Percentiles rank a stretch among this genome's conserved stretches.
Conservation (phyloP, 2,888 invertebrate species). For the Drosophila melanosoma region DNA sequence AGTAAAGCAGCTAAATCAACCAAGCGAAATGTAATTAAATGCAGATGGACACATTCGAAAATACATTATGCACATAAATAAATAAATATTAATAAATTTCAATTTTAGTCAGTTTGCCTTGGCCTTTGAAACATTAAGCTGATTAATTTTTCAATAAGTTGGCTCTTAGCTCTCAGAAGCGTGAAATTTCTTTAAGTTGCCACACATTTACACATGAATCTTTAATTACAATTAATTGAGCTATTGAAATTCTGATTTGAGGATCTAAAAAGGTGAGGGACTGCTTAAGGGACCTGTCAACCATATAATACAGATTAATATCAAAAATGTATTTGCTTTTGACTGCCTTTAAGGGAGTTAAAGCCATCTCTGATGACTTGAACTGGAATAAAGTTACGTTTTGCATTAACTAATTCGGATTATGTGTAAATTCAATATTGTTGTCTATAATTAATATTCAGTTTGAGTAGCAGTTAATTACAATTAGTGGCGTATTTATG, state of each 20-base stretch:
- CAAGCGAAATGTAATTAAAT: constrained; percentile 53
- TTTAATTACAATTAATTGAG: constrained; percentile 49
- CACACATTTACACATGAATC: not conserved
- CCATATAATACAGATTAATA: constrained; percentile 1
- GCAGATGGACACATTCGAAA: constrained; percentile 23
- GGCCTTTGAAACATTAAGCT: not conserved
- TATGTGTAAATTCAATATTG: constrained; percentile 1
- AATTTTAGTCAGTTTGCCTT: not conserved
- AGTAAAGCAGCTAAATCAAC: constrained; percentile 44
- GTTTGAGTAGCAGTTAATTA: constrained; percentile 2
- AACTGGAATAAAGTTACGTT: not conserved
- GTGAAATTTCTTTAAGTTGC: not conserved
- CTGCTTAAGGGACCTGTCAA: constrained; percentile 6
- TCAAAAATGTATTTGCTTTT: not conserved
- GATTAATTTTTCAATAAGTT: not conserved
- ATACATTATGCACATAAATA: constrained; percentile 2
- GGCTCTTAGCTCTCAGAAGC: not conserved
- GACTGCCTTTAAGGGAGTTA: not conserved
- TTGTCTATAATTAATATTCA: constrained; percentile 18
- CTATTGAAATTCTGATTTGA: constrained; percentile 7
- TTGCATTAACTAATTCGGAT: not conserved
- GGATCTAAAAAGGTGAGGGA: not conserved
- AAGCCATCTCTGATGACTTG: constrained; percentile 3
- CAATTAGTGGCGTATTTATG: not conserved
- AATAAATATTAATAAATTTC: constrained; percentile 1